A percentile compares a stretch with the other conserved stretches of the same genome.
These are phyloP conservation scores for Drosophila greeni DNA, from an alignment of 2,888 invertebrate species.

Conservation along the genomic window DNA sequence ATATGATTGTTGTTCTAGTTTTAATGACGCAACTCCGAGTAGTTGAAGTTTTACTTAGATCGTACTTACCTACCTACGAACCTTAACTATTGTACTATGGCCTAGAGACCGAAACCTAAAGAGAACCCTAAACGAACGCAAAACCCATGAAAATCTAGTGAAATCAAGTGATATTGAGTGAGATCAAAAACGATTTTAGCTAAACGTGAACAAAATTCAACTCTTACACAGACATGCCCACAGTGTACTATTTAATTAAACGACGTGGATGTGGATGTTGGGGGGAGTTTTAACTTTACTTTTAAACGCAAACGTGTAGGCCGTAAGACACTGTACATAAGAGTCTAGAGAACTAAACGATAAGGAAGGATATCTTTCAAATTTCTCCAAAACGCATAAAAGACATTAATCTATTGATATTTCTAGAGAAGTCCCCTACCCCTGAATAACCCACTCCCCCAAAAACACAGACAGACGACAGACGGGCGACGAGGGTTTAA, in stretches of 20 bases:
- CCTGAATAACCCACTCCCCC: slow-evolving; percentile 8
- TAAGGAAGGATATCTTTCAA: slow-evolving; percentile 55
- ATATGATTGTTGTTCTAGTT: slow-evolving; percentile 75
- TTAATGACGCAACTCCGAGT: slow-evolving; percentile 56
- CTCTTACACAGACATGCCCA: slow-evolving; percentile 27
- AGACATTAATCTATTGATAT: slow-evolving; percentile 61
- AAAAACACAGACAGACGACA: slow-evolving; percentile 8
- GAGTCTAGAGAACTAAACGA: slow-evolving; percentile 34
- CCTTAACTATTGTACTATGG: slow-evolving; percentile 55
- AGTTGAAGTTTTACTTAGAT: slow-evolving; percentile 60
- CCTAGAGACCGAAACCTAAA: slow-evolving; percentile 43
- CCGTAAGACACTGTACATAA: slow-evolving; percentile 50
- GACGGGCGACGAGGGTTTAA: slow-evolving; percentile 13
- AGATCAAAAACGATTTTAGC: slow-evolving; percentile 78
- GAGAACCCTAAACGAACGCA: slow-evolving; percentile 33
- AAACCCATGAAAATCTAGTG: slow-evolving; percentile 62
- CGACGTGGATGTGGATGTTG: slow-evolving; percentile 29
- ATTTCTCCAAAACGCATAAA: slow-evolving; percentile 61
- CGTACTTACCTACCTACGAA: slow-evolving; percentile 56
- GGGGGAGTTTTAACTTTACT: slow-evolving; percentile 59
- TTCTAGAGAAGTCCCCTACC: slow-evolving; percentile 23
- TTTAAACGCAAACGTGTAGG: slow-evolving; percentile 38
- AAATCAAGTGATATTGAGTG: slow-evolving; percentile 79
- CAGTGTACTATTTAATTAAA: slow-evolving; percentile 26
- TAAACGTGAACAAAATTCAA: slow-evolving; percentile 49